A percentile compares a stretch with the other conserved stretches of the same genome.
Evolutionary conservation across 2,888 invertebrate genomes (phyloP).

Genomic region (Mimas tiliae): DNA sequence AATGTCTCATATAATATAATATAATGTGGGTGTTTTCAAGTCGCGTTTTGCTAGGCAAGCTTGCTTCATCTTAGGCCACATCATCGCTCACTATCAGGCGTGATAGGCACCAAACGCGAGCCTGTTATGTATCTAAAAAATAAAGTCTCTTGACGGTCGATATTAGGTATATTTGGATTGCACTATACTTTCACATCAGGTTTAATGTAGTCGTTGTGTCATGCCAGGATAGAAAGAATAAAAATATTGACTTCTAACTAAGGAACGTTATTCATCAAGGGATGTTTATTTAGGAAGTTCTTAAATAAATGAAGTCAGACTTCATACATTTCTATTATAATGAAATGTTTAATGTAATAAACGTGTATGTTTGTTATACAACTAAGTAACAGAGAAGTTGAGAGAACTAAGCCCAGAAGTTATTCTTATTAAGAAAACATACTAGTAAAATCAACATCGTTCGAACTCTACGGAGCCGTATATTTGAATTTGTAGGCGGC

Average conservation of each 20-base stretch:
- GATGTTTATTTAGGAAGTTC: conserved; percentile 10
- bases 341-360: neutral
- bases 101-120: too few relatives aligned
- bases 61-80: too few relatives aligned
- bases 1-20: too few relatives aligned
- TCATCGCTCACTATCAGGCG: too few relatives aligned
- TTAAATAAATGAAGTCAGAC: conserved; percentile 17
- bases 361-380: conserved; percentile 14
- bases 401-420: conserved; percentile 24
- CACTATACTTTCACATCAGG: too few relatives aligned
- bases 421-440: conserved; percentile 35
- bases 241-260: neutral
- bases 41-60: too few relatives aligned
- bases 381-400: conserved; percentile 5
- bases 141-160: too few relatives aligned
- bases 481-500: conserved; percentile 24
- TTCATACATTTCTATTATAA: conserved; percentile 7
- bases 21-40: too few relatives aligned
- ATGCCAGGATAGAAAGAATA: too few relatives aligned
- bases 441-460: conserved; percentile 33
- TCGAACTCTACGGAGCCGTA: conserved; percentile 1
- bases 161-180: too few relatives aligned
- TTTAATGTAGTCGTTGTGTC: too few relatives aligned
- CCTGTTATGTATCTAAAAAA: too few relatives aligned
- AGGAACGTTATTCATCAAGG: conserved; percentile 29